Evolutionary conservation across 2,113 vertebrate species (phyloP), one percentile per base, ranked within the genome.

Genomic region (Scomber colias): DNA sequence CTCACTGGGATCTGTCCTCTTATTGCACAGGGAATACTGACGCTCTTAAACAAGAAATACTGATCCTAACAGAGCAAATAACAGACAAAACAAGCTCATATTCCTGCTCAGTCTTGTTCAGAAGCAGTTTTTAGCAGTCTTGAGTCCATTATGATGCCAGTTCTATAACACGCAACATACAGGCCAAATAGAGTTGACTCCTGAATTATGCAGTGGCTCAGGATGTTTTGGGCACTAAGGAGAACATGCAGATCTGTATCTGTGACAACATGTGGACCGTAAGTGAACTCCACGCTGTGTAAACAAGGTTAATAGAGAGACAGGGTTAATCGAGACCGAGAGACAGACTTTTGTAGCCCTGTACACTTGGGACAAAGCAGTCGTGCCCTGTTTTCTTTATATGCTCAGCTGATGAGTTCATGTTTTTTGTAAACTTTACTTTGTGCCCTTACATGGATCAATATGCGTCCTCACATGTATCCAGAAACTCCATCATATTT

Each of bases 191-290:
- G 64, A 81, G 65, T 14, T 13, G 56, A 64, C 45, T 73, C 19
- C 66, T 90, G 82, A 87, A 83, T 90, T 80, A 88, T 86, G 85
- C 78, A 91, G 73, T 10, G 19, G 17, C 21, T 57, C 9, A 16
- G 10, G 51, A 85, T 62, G 62, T 57, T 77, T 46, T 35, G 67
- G 76, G 44, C 75, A 64, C 27, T 15, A 54, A 75, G 35, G 49
- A 72, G 60, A 77, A 64, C 60, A 54, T 53, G 77, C 17, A 59
- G 73, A 77, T 79, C 57, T 75, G 54, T 69, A 76, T 82, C 72
- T 40, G 82, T 77, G 55, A 79, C 60, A 80, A 77, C 73, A 57
- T 50, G 46, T 72, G 75, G 78, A 72, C 56, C 45, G 24, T 50
- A 70, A n/a, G 12, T 66, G 19, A 85, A 69, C 62, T 48, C 59